Base-by-base conservation (phyloP, 2,797 vertebrate genomes). In the Taenioides sp. region DNA sequence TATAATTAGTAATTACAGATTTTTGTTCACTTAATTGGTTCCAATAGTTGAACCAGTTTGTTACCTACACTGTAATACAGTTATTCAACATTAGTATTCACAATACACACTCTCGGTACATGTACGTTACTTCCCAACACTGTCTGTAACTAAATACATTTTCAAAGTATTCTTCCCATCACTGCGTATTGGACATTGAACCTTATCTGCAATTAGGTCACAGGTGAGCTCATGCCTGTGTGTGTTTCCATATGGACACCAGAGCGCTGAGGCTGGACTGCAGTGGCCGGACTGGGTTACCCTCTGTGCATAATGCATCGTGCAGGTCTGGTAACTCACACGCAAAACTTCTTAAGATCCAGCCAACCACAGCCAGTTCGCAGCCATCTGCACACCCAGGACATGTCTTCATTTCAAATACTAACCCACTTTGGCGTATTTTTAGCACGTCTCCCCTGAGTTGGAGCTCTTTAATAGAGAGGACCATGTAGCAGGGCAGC, bases 401-500 rank as follows among this genome's bases (percentile, higher is more conserved):
- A 71, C 34, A 64, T 71, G 73, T 80, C 76, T 84, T 68, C 69
- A 69, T 86, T 84, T 78, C 75, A 69, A 27, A 65, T 71, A 79
- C 78, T 90, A 91, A 91, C 88, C 90, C 82, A 91, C 83, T 91
- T 91, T 76, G 59, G 27, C 59, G 34, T 91, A 90, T 92, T 92
- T 90, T 91, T 89, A 91, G 88, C 78, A 27, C 64, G 65, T 67
- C 78, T 80, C 90, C 84, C 87, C 59, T 28, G 90, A 84, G 91
- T 83, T 86, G 76, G 62, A 75, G 80, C 77, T 80, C 80, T 87
- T 83, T 80, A 85, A 88, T 78, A 87, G 77, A 63, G 67, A 50
- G 71, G 75, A 76, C 75, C 73, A 69, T 76, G 81, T 70, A 78
- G 69, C 79, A 81, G 87, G 88, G 79, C 84, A 86, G 75, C 75